A percentile compares a stretch with the other conserved stretches of the same genome.
These are phyloP conservation scores for Caenorhabditis afra DNA, from an alignment of 2,888 invertebrate genomes.

Conservation along the genomic window DNA sequence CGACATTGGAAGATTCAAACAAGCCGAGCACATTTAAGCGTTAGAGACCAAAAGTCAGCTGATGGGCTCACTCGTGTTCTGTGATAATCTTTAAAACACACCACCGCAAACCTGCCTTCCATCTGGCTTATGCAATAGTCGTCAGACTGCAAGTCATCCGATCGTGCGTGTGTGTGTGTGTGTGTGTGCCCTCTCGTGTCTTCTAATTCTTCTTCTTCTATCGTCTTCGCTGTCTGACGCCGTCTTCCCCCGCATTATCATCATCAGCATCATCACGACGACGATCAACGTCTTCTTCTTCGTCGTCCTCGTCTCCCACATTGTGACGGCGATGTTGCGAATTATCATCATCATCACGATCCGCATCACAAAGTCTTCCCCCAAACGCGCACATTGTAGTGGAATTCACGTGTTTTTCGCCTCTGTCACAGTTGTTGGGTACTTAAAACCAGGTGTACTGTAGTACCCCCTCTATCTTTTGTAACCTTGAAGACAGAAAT, in stretches of 20 bases:
- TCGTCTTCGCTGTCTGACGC: constrained; percentile 2
- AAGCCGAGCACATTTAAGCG: neutral
- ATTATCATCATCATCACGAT: constrained; percentile 11
- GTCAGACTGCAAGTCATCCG: constrained; percentile 26
- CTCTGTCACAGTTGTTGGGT: too few species aligned
- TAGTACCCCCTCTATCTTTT: neutral
- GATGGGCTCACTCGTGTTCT: neutral
- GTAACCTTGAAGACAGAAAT: too few species aligned
- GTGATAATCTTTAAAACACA: neutral
- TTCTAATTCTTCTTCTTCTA: constrained; percentile 16
- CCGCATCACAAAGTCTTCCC: too few species aligned
- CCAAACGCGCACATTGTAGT: too few species aligned
- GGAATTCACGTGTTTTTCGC: too few species aligned
- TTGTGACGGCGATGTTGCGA: constrained; percentile 24
- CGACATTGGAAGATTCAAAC: neutral
- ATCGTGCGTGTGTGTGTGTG: too few species aligned
- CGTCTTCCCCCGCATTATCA: neutral
- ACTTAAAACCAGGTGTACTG: neutral
- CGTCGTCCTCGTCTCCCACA: neutral
- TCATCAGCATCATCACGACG: neutral
- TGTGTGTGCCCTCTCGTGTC: neutral
- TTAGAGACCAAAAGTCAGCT: neutral
- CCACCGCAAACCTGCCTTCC: neutral
- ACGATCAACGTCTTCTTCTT: constrained; percentile 5
- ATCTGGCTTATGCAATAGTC: constrained; percentile 59